Evolutionary conservation across 2,888 invertebrate genomes (phyloP), one percentile per base, ranked within the genome.

Genomic region (Plebejus anna): DNA sequence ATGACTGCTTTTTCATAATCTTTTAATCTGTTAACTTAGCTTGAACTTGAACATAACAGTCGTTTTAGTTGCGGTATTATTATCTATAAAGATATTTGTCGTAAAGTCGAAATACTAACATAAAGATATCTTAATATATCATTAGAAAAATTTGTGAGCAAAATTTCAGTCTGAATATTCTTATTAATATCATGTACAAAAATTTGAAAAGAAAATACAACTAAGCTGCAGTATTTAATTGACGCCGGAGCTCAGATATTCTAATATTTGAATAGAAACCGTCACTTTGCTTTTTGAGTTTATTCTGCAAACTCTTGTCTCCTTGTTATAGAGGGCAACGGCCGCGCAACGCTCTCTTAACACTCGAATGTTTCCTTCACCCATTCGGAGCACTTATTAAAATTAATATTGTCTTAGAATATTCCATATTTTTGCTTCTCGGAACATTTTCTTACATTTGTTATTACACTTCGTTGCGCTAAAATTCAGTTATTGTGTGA

Each of bases 351-450:
- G 61, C 11, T 61, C 61, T 28, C 61, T 61, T 61, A 28, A 61
- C 28, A 61, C 61, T 61, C 28, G 28, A 61, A 61, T 66, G 66
- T 66, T 66, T 32, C 32, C 66, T 66, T 66, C 66, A 66, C 32
- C 32, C 66, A 36, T 66, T 66, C 32, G 5, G 32, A 66, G 66
- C 66, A 66, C 66, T 66, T 66, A 66, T 66, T 66, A 66, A 66
- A 66, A 66, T 66, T 66, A 66, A 66, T 36, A 66, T 36, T 66
- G 13, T 66, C 66, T 66, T 36, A 66, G 11, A 66, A 66, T 32
- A 66, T 66, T 66, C 32, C 36, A 66, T 59, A 59, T 59, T 59
- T 7, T 28, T 28, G 11, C 13, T 6, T 13, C 66, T 4, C 1
- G 32, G 11, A 32, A 66, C 6, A 11, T 36, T 66, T 66, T 11